Evolutionary conservation across 2,888 invertebrate genomes (phyloP).

Genomic region (Dorcus parallelipipedus): DNA sequence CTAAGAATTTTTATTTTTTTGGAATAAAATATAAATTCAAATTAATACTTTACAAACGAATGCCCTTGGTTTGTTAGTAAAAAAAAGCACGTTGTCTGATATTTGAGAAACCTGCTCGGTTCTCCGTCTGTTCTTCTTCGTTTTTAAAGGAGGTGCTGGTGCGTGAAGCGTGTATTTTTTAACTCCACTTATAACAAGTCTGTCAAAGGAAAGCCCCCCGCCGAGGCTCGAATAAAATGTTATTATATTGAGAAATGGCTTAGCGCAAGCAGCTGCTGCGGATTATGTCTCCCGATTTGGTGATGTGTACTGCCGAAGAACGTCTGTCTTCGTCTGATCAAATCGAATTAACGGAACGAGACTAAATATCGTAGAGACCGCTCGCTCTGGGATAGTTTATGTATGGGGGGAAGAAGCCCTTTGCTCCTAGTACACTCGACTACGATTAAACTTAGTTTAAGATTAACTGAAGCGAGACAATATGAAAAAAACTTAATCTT

Average conservation of each 20-base stretch:
- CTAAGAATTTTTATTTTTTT: too few relatives aligned
- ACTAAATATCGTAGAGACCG: not conserved
- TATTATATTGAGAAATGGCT: slow-evolving; percentile 20
- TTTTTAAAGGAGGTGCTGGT: slow-evolving; percentile 35
- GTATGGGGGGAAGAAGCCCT: not conserved
- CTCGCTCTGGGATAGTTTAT: not conserved
- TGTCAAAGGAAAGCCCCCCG: slow-evolving; percentile 16
- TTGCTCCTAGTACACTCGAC: not conserved
- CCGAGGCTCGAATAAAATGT: slow-evolving; percentile 16
- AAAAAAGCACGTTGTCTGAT: slow-evolving; percentile 27
- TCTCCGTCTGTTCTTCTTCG: slow-evolving; percentile 29
- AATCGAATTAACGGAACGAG: not conserved
- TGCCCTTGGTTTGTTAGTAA: not conserved
- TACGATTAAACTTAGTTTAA: not conserved
- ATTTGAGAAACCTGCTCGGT: slow-evolving; percentile 37
- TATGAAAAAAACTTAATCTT: too few relatives aligned
- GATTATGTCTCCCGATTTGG: slow-evolving; percentile 8
- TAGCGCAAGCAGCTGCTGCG: slow-evolving; percentile 19
- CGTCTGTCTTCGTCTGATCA: not conserved
- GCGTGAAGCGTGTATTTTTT: slow-evolving; percentile 41
- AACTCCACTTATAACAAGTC: slow-evolving; percentile 28
- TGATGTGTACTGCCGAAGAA: not conserved
- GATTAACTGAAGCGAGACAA: not conserved
- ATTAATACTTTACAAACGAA: not conserved
- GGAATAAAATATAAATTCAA: too few relatives aligned